Conservation (phyloP, 2,113 vertebrate species). For the Atractosteus spatula region DNA sequence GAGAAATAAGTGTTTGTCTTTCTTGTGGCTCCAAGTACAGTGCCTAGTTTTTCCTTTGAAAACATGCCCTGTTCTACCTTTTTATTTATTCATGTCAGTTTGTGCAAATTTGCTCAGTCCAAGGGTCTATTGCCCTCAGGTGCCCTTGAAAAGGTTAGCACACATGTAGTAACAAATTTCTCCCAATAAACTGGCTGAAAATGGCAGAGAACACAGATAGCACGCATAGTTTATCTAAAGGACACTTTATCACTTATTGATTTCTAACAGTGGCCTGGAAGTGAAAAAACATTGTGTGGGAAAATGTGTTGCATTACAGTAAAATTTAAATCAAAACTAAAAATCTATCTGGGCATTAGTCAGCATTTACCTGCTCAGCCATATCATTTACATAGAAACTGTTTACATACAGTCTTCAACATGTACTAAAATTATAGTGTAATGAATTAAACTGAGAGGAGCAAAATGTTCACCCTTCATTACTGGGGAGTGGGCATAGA, state of each 20-base stretch:
- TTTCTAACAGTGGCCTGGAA: not conserved
- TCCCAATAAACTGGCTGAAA: constrained; percentile 2
- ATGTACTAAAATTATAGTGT: too few species aligned
- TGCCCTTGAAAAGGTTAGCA: constrained; percentile 13
- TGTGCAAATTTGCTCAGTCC: constrained; percentile 13
- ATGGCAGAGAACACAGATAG: constrained; percentile 4
- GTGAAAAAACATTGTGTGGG: too few species aligned
- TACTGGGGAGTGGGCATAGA: too few species aligned
- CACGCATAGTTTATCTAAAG: constrained; percentile 6
- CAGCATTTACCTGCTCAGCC: too few species aligned
- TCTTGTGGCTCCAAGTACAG: not conserved
- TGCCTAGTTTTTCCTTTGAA: not conserved
- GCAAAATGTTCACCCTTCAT: not conserved
- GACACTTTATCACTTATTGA: constrained; percentile 1
- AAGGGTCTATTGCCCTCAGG: constrained; percentile 9
- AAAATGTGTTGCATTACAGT: too few species aligned
- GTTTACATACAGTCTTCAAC: too few species aligned
- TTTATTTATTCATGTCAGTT: not conserved
- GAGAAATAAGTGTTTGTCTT: too few species aligned
- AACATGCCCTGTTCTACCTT: not conserved
- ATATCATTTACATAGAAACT: too few species aligned
- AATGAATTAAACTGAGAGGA: not conserved
- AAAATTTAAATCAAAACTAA: too few species aligned
- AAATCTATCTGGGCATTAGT: too few species aligned
- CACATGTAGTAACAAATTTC: constrained; percentile 12